A percentile compares a stretch with the other conserved stretches of the same genome.
Evolutionary conservation across 2,888 invertebrate species (phyloP).

Genomic region (Idaea aversata): DNA sequence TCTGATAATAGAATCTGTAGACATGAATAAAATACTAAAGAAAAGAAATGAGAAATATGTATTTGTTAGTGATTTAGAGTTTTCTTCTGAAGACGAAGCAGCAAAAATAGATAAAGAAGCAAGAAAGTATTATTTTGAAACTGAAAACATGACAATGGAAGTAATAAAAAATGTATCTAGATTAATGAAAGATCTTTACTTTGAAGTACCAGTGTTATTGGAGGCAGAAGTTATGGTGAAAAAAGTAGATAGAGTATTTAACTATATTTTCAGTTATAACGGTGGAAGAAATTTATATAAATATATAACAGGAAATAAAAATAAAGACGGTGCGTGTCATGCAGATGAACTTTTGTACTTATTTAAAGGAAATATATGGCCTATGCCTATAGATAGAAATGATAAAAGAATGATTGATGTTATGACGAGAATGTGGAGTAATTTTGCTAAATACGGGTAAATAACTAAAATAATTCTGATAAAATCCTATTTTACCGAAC

Average conservation of each 20-base stretch:
- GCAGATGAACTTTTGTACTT: constrained; percentile 68
- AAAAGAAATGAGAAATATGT: constrained; percentile 53
- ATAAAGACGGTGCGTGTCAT: constrained; percentile 57
- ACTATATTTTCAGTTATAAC: constrained; percentile 61
- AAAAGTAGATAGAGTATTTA: constrained; percentile 47
- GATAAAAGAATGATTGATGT: constrained; percentile 53
- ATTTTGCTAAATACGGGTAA: constrained; percentile 71
- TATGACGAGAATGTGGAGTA: constrained; percentile 65
- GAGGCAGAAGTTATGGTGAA: constrained; percentile 48
- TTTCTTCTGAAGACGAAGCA: constrained; percentile 52
- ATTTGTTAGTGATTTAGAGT: constrained; percentile 64
- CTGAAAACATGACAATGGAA: constrained; percentile 62
- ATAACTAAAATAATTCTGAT: constrained; percentile 14
- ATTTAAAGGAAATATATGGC: constrained; percentile 53
- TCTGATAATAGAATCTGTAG: constrained; percentile 38
- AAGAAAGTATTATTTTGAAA: constrained; percentile 66
- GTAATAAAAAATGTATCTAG: constrained; percentile 54
- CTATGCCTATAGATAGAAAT: constrained; percentile 44
- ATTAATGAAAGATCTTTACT: constrained; percentile 64
- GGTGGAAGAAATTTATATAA: constrained; percentile 63
- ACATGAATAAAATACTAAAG: constrained; percentile 39
- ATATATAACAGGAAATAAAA: constrained; percentile 38
- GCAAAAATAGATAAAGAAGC: constrained; percentile 42
- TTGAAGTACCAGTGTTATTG: constrained; percentile 59
- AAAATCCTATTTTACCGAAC: neutral